Evolutionary conservation across 30 jellyfish, hydroid and myxozoan species (phyloP).

Genomic region (Aurelia aurita): DNA sequence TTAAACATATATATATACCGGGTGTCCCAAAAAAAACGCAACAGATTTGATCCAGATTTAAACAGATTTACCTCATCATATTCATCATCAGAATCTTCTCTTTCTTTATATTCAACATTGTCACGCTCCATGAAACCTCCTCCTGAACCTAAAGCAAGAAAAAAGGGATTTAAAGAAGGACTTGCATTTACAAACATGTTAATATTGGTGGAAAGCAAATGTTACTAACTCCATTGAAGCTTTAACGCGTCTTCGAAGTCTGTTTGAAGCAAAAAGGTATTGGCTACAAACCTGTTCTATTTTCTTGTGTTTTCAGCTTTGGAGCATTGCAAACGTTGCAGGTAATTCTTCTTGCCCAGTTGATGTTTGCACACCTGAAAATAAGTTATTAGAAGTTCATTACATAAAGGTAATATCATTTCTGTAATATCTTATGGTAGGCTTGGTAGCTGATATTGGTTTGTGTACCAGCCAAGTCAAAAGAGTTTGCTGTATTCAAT

Average conservation of each 20-base stretch:
- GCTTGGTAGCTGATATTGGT: no score
- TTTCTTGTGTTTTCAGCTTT: slow-evolving; percentile 86
- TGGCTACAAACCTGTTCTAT: slow-evolving; percentile 78
- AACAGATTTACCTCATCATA: slow-evolving; percentile 87
- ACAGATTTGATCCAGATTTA: no score
- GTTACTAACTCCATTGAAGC: no score
- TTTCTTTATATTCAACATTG: slow-evolving; percentile 77
- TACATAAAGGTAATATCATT: not conserved
- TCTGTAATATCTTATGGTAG: no score
- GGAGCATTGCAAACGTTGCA: slow-evolving; percentile 97
- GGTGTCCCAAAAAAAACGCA: no score
- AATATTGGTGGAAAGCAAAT: no score
- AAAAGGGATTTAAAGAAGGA: not conserved
- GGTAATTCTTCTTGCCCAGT: slow-evolving; percentile 94
- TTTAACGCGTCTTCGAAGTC: no score
- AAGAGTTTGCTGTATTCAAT: no score
- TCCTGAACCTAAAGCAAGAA: slow-evolving; percentile 78
- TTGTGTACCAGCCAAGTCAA: no score
- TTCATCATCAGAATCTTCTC: slow-evolving; percentile 94
- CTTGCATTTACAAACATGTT: no score
- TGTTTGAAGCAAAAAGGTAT: no score
- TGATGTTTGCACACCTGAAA: slow-evolving; percentile 92
- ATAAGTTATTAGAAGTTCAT: not conserved
- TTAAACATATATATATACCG: no score
- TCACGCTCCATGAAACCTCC: slow-evolving; percentile 98